Evolutionary conservation across 1,140 invertebrate species (phyloP).

Genomic region (Brachionus koreanus): DNA sequence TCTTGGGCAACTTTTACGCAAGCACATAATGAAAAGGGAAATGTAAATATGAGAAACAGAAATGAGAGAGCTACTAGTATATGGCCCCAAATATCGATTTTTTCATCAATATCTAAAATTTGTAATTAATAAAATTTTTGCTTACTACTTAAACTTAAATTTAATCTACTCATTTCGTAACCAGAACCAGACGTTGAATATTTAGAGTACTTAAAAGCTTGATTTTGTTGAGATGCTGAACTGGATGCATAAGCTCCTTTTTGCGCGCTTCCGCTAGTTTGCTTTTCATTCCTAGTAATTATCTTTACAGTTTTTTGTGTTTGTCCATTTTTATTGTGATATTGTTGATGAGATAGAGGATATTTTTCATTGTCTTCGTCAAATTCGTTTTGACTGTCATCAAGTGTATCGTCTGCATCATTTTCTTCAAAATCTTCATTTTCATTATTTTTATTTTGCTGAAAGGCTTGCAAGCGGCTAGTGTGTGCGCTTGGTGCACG

Average conservation of each 20-base stretch:
- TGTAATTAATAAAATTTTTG: not conserved
- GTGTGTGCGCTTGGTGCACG: not conserved
- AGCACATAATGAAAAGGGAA: slow-evolving; percentile 43
- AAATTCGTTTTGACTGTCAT: not conserved
- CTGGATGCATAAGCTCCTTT: not conserved
- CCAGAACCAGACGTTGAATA: not conserved
- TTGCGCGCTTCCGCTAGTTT: not conserved
- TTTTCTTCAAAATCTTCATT: not conserved
- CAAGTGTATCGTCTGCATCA: not conserved
- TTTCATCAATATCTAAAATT: not conserved
- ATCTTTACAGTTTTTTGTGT: not conserved
- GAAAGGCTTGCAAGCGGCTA: not conserved
- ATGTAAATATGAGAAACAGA: slow-evolving; percentile 39
- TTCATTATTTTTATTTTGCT: not conserved
- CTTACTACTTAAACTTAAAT: not conserved
- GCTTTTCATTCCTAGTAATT: not conserved
- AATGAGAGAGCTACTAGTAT: not conserved
- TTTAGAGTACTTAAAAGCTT: not conserved
- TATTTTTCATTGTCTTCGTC: slow-evolving; percentile 18
- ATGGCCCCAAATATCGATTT: slow-evolving; percentile 26
- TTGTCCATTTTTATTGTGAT: not conserved
- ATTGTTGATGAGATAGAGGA: not conserved
- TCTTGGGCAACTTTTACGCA: slow-evolving; percentile 44
- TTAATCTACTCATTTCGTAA: not conserved
- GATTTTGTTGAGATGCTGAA: not conserved